Percentiles rank a stretch among this genome's conserved stretches.
Conservation (phyloP, 2,797 vertebrate species). For the Triplophysa bombifrons region DNA sequence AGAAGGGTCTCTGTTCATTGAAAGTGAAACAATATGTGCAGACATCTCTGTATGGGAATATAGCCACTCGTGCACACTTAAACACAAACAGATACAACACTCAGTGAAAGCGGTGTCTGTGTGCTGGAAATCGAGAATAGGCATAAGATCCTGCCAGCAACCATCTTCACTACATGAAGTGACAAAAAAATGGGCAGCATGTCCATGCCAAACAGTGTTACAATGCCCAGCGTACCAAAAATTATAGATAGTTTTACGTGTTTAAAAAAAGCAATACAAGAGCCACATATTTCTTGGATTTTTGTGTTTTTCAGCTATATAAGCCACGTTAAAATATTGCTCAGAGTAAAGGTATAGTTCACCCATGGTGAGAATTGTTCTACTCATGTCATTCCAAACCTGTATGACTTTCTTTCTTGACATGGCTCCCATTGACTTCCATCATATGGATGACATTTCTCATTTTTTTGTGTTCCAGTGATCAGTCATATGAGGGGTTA, state of each 20-base stretch:
- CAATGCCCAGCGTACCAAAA: neutral
- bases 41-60: conserved; percentile 11
- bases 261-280: neutral
- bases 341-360: too few relatives aligned
- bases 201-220: neutral
- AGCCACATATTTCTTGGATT: neutral
- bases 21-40: conserved; percentile 34
- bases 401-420: too few relatives aligned
- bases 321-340: too few relatives aligned
- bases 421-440: too few relatives aligned
- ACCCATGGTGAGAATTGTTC: too few relatives aligned
- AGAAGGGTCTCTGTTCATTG: conserved; percentile 2
- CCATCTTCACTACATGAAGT: conserved; percentile 8
- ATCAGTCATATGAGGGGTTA: too few relatives aligned
- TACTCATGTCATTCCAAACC: too few relatives aligned
- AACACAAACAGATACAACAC: conserved; percentile 33
- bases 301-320: neutral
- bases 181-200: neutral
- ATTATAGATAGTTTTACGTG: neutral
- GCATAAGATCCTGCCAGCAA: conserved; percentile 13
- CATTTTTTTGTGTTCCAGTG: too few relatives aligned
- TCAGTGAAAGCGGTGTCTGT: neutral
- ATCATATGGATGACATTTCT: too few relatives aligned
- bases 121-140: conserved; percentile 32
- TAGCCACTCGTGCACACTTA: conserved; percentile 14